Percentiles rank a stretch among this genome's conserved stretches.
phyloP scores from a whole-genome alignment of 2,113 vertebrate genomes.

The Eira barbara region DNA sequence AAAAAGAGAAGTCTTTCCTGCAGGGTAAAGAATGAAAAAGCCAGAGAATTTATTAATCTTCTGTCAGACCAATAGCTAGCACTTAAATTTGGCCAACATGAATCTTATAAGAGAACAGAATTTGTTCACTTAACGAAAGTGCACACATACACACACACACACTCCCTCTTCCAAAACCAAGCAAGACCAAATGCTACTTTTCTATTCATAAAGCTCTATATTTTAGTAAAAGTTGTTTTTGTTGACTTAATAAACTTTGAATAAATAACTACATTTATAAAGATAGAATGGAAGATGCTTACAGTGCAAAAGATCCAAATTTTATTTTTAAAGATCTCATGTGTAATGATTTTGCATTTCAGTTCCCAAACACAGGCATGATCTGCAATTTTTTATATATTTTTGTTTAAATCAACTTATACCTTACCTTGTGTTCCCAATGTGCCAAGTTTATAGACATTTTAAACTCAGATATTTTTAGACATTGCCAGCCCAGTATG shows the following conservation, averaged over 20 bases:
- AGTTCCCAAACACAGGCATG: neutral
- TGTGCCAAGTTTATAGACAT: neutral
- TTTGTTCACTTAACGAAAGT: neutral
- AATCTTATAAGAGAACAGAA: neutral
- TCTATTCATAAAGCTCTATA: neutral
- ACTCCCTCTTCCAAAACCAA: neutral
- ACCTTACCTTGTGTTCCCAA: neutral
- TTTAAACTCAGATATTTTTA: neutral
- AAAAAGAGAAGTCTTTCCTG: slow-evolving; percentile 59
- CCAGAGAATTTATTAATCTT: slow-evolving; percentile 55
- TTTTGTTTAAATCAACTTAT: neutral
- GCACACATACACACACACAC: neutral
- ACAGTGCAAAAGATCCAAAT: neutral
- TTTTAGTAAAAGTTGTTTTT: neutral
- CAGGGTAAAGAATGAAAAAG: slow-evolving; percentile 58
- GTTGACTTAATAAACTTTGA: neutral
- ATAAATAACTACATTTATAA: neutral
- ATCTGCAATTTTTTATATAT: neutral
- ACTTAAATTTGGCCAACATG: neutral
- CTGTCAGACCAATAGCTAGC: neutral
- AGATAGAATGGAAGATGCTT: neutral
- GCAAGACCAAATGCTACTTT: neutral
- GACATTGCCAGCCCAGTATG: neutral
- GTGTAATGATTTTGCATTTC: neutral
- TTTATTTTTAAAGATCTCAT: neutral